These are phyloP conservation scores for Drosophila kikkawai DNA, from an alignment of 1,140 invertebrate genomes.

Conservation along the genomic window DNA sequence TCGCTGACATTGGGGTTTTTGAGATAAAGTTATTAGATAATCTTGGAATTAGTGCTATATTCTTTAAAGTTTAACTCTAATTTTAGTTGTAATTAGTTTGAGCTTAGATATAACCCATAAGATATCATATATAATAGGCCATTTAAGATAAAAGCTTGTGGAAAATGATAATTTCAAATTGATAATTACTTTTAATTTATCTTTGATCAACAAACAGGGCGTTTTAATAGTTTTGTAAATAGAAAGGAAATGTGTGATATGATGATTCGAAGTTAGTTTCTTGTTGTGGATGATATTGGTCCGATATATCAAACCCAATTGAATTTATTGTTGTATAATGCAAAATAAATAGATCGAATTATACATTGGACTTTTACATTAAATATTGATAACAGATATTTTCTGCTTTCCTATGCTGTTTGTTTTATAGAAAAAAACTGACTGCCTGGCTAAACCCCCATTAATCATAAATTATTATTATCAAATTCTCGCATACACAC, in stretches of 20 bases:
- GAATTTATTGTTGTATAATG: no score
- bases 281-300: no score
- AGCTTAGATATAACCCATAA: neutral
- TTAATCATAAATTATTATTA: slow-evolving; percentile 17
- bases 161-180: neutral
- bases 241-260: neutral
- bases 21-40: neutral
- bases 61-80: neutral
- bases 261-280: no score
- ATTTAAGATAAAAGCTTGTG: neutral
- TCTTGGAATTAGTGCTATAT: neutral
- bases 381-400: neutral
- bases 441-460: slow-evolving; percentile 1
- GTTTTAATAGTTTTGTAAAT: no score
- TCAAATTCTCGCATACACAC: slow-evolving; percentile 6
- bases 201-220: neutral
- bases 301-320: no score
- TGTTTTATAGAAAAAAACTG: neutral
- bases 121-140: no score
- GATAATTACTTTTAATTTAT: neutral
- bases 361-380: neutral
- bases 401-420: neutral
- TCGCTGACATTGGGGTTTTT: neutral
- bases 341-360: no score
- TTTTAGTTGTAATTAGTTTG: neutral